phyloP scores from a whole-genome alignment of 2,797 vertebrate species.

The Vultur gryphus region DNA sequence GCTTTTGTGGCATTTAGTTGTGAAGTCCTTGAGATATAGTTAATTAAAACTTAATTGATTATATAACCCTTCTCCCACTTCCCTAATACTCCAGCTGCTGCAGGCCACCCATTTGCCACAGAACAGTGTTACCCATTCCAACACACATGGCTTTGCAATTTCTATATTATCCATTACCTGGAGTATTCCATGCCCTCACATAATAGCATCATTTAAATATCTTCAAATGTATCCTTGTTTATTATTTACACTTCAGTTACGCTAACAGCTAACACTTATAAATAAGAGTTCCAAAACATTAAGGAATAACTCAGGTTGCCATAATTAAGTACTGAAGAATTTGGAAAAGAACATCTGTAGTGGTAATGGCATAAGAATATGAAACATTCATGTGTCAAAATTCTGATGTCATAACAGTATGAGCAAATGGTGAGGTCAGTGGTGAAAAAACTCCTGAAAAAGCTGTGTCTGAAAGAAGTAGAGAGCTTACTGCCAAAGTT shows the following conservation, averaged over 20 bases:
- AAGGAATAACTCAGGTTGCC: background rate
- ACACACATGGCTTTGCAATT: background rate
- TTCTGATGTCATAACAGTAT: background rate
- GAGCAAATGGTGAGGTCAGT: background rate
- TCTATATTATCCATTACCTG: background rate
- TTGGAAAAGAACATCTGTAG: background rate
- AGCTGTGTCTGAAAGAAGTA: background rate
- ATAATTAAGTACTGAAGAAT: background rate
- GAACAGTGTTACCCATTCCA: background rate
- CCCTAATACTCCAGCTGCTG: background rate
- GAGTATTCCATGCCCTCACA: background rate
- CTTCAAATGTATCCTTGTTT: background rate
- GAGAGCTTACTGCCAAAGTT: background rate
- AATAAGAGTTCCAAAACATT: background rate
- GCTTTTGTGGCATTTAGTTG: background rate
- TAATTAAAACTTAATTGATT: background rate
- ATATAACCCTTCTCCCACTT: background rate
- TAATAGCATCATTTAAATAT: background rate
- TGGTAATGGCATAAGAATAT: background rate
- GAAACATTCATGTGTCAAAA: background rate
- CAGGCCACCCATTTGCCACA: background rate
- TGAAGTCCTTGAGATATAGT: background rate
- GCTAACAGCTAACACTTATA: background rate
- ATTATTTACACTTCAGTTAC: background rate
- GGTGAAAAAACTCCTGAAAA: background rate